Evolutionary conservation across 1,140 invertebrate genomes (phyloP), one percentile per base, ranked within the genome.

Genomic region (Drosophila nigrodunni): DNA sequence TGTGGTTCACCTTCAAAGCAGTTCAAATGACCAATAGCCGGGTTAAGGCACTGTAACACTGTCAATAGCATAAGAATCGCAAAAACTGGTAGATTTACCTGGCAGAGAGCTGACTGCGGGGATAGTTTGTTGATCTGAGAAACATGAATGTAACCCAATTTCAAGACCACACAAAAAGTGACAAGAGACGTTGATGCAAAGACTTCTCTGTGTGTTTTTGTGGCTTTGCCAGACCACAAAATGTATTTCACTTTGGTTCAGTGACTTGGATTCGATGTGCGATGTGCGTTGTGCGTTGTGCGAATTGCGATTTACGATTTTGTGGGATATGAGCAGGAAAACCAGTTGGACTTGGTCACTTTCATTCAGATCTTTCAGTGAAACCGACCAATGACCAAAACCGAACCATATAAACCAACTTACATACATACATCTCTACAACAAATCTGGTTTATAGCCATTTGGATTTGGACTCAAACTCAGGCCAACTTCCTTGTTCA

Each of bases 201-300:
- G 54, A 18, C 54, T 57, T 57, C 54, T 41, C 37, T 57, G 25
- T 30, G 25, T 30, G 25, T 30, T 4, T 30, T 6, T 59, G 39
- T 39, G 57, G 55, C 41, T 77, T 57, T 58, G 78, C 61, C 69
- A 66, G 49, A 78, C 82, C 78, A 68, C 82, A 87, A 86, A 86
- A 78, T 86, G 82, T 86, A 64, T 86, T 86, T 80, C 64, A 70
- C 70, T 64, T 71, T 86, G 82, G 82, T 86, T 85, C 82, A 86
- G 54, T 80, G 74, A 85, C 77, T 83, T 65, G 74, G 57, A 74
- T 82, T 77, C 75, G 66, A 65, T 18, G 68, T 18, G 57, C 44
- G 35, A 44, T 30, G 1, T 30, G 6, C 25, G 25, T 2, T 21
- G 18, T 21, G 18, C 18, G 18, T 21, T 21, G 18, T 21, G 18